Evolutionary conservation across 2,888 invertebrate genomes (phyloP).

Genomic region (Molanna angustata): DNA sequence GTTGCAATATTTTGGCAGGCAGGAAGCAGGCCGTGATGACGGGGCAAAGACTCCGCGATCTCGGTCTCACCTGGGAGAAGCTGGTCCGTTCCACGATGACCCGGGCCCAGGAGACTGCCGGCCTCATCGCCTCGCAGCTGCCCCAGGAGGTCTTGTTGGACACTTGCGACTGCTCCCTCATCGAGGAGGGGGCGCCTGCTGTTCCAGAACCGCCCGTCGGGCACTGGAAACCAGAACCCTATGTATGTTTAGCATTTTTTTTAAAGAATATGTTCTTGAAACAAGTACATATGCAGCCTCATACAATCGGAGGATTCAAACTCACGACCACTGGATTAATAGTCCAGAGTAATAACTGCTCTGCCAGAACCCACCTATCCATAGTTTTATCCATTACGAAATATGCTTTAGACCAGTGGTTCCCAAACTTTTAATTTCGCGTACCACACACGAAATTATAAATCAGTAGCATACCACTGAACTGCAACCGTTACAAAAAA

Average conservation of each 20-base stretch:
- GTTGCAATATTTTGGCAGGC: constrained; percentile 60
- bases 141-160: constrained; percentile 43
- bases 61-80: constrained; percentile 75
- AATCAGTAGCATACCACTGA: no score
- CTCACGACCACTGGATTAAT: no score
- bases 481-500: no score
- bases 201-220: constrained; percentile 90
- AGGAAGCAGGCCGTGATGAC: constrained; percentile 81
- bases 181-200: constrained; percentile 93
- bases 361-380: no score
- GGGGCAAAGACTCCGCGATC: constrained; percentile 74
- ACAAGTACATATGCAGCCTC: no score
- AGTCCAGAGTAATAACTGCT: no score
- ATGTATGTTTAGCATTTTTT: constrained; percentile 62
- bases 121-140: constrained; percentile 73
- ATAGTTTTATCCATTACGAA: no score
- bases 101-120: constrained; percentile 88
- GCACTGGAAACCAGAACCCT: constrained; percentile 80
- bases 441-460: no score
- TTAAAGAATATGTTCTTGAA: no score
- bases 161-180: constrained; percentile 60
- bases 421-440: no score
- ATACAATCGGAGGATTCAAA: no score
- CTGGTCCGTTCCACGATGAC: constrained; percentile 90
- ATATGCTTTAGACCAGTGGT: no score